These are phyloP conservation scores for Drosophila sp. DNA, from an alignment of 1,140 invertebrate genomes.

Conservation along the genomic window DNA sequence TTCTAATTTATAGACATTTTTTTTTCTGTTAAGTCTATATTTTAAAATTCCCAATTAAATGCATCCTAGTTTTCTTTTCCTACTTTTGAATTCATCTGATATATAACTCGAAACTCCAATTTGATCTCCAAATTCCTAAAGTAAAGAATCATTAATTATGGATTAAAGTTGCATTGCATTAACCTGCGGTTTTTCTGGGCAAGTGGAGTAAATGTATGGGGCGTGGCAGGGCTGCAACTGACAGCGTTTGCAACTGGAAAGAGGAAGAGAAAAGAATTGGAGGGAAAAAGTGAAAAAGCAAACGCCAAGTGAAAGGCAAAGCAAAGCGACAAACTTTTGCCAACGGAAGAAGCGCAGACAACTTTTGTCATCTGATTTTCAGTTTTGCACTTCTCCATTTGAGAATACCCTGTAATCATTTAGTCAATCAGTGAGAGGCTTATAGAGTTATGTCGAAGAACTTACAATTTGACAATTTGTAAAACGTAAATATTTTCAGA, in stretches of 20 bases:
- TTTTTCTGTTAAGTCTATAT: too few species aligned
- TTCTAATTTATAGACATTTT: too few species aligned
- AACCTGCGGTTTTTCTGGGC: conserved; percentile 4
- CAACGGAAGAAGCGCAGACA: conserved; percentile 54
- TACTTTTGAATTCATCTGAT: too few species aligned
- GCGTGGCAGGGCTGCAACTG: conserved; percentile 9
- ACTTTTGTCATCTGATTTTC: conserved; percentile 77
- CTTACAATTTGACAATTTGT: too few species aligned
- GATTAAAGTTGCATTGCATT: conserved; percentile 12
- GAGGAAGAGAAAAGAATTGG: conserved; percentile 1
- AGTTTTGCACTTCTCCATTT: conserved; percentile 50
- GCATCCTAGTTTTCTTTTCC: too few species aligned
- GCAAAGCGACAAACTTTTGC: conserved; percentile 67
- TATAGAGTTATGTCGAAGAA: too few species aligned
- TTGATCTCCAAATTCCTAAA: too few species aligned
- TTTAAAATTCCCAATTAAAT: too few species aligned
- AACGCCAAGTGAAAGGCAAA: conserved; percentile 44
- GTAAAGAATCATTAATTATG: not conserved
- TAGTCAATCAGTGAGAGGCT: not conserved
- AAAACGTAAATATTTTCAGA: too few species aligned
- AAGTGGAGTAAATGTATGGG: not conserved
- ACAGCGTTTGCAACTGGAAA: conserved; percentile 26
- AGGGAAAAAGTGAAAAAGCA: conserved; percentile 15
- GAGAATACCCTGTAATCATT: conserved; percentile 10
- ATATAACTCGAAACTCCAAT: too few species aligned